Base-by-base conservation (phyloP, 2,797 vertebrate genomes). In the Chloroceryle amazona region DNA sequence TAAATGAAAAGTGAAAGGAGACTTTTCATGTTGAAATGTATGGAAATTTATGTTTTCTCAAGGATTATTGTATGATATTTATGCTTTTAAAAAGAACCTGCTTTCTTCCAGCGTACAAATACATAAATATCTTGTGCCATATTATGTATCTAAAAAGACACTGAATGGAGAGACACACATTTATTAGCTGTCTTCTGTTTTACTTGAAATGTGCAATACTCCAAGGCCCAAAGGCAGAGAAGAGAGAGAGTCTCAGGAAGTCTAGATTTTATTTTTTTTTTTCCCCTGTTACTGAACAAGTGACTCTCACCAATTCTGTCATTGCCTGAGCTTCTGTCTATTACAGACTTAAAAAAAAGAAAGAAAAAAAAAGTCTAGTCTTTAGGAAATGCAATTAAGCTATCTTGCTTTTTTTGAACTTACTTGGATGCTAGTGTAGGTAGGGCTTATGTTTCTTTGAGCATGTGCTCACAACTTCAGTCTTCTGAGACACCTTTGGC, bases 131-230 rank as follows among this genome's bases (percentile, higher is more conserved):
- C 58, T 81, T 91, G 61, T 88, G 28, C 28, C 21, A 39, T 81
- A 62, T 42, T 84, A n/a, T 35, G 25, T 68, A 37, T 57, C 42
- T 81, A 46, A 86, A 87, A 93, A 91, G 46, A 44, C 41, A 65
- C 3, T 39, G 52, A 60, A 80, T 39, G 31, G 82, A 93, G 47
- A 89, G 22, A 54, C 6, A 79, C 15, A 73, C 62, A 80, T 86
- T 79, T 76, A 60, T 26, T 73, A 55, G 42, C 54, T 86, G 37
- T 72, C 42, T 91, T 79, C 44, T 80, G 7, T 52, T 86, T 58
- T 80, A 79, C 73, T 89, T 95, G 80, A 88, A 84, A 76, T 80
- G 63, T 82, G 26, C 42, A 94, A 51, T 86, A 49, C 29, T 89
- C 39, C 33, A 67, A 60, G 79, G 76, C 86, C 83, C 2, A 8